Evolutionary conservation across 2,797 vertebrate genomes (phyloP).

Genomic region (Cynodonichthys magdalenae): DNA sequence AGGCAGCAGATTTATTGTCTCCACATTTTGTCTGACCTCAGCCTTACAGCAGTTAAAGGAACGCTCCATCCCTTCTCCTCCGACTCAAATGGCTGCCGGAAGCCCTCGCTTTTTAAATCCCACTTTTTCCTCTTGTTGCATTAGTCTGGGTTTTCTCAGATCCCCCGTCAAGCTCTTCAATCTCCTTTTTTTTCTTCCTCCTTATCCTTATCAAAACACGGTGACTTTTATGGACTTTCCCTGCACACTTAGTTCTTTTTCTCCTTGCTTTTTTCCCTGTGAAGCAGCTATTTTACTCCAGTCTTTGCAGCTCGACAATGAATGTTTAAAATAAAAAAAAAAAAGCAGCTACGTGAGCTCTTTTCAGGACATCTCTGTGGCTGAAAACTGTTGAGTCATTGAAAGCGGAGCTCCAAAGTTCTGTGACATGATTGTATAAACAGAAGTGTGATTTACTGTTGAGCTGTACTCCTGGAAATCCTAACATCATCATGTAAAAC

Average conservation of each 20-base stretch:
- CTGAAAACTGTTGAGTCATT: not conserved
- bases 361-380: not conserved
- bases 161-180: conserved; percentile 45
- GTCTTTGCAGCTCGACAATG: conserved; percentile 5
- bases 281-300: conserved; percentile 44
- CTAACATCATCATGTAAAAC: not conserved
- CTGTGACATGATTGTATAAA: conserved; percentile 15
- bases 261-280: conserved; percentile 6
- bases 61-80: conserved; percentile 32
- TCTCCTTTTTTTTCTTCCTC: conserved; percentile 15
- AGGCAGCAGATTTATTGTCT: conserved; percentile 52
- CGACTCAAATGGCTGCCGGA: conserved; percentile 40
- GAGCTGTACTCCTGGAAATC: conserved; percentile 9
- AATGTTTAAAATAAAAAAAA: not conserved
- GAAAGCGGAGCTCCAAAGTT: conserved; percentile 7
- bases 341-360: not conserved
- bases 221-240: conserved; percentile 10
- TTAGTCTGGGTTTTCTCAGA: conserved; percentile 55
- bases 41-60: conserved; percentile 27
- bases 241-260: not conserved
- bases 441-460: conserved; percentile 26
- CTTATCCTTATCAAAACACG: conserved; percentile 44
- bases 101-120: conserved; percentile 42
- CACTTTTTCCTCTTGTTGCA: conserved; percentile 24
- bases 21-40: conserved; percentile 63